A percentile compares a stretch with the other conserved stretches of the same genome.
Conservation (phyloP, 2,888 invertebrate genomes). For the Ectropis crepuscularia region DNA sequence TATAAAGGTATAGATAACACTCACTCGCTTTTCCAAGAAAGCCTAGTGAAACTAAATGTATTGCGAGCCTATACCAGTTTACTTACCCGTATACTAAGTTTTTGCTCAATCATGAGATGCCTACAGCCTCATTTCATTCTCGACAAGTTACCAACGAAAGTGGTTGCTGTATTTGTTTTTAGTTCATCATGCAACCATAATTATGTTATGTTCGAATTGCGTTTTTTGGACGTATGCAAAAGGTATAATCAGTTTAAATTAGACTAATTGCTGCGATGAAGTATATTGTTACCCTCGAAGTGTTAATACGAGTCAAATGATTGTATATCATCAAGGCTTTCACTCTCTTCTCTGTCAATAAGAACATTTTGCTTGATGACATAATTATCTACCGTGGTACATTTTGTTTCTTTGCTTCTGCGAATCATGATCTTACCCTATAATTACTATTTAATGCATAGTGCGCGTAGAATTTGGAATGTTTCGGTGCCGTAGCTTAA, state of each 20-base stretch:
- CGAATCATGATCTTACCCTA: slow-evolving; percentile 3
- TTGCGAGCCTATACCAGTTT: slow-evolving; percentile 21
- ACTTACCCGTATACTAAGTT: slow-evolving; percentile 20
- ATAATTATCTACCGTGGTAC: slow-evolving; percentile 40
- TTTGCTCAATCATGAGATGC: slow-evolving; percentile 23
- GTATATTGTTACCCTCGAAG: slow-evolving; percentile 55
- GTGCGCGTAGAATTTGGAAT: neutral
- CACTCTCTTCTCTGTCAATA: slow-evolving; percentile 57
- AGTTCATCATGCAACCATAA: slow-evolving; percentile 53
- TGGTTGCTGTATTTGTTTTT: slow-evolving; percentile 56
- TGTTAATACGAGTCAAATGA: slow-evolving; percentile 57
- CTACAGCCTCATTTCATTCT: slow-evolving; percentile 23
- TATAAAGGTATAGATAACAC: slow-evolving; percentile 6
- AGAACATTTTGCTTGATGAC: slow-evolving; percentile 44
- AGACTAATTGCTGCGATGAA: slow-evolving; percentile 55
- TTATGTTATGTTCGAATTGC: slow-evolving; percentile 44
- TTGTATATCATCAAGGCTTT: slow-evolving; percentile 60
- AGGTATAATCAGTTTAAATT: slow-evolving; percentile 52
- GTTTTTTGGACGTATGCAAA: slow-evolving; percentile 46
- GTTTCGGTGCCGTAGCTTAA: neutral
- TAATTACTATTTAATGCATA: neutral
- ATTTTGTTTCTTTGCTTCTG: slow-evolving; percentile 10
- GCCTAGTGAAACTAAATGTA: slow-evolving; percentile 27
- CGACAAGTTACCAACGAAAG: slow-evolving; percentile 34
- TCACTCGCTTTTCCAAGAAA: slow-evolving; percentile 30